These are phyloP conservation scores for Neogobius melanostomus DNA, from an alignment of 2,113 vertebrate genomes.

Conservation along the genomic window DNA sequence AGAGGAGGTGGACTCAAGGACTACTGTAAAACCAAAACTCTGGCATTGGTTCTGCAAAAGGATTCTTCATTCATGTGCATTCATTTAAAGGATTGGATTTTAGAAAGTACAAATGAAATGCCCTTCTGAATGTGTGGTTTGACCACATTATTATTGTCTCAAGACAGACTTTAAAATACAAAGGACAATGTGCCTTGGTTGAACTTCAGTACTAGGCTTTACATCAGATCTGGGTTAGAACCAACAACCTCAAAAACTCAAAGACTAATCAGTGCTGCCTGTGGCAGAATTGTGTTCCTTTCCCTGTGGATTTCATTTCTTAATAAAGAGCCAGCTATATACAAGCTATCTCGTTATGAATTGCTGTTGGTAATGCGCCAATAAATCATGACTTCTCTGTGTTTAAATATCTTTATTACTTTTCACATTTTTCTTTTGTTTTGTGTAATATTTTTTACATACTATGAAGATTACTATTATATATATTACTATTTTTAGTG, in stretches of 20 bases:
- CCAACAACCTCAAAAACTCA: slow-evolving; percentile 32
- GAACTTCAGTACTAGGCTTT: slow-evolving; percentile 26
- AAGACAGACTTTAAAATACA: slow-evolving; percentile 36
- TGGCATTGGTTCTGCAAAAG: slow-evolving; percentile 31
- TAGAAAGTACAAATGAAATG: slow-evolving; percentile 21
- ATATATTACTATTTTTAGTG: too few species aligned
- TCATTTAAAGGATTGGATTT: slow-evolving; percentile 13
- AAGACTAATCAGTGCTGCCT: slow-evolving; percentile 47
- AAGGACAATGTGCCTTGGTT: slow-evolving; percentile 50
- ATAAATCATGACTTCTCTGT: slow-evolving; percentile 57
- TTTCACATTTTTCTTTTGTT: background rate
- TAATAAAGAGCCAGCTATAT: slow-evolving; percentile 64
- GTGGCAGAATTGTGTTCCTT: slow-evolving; percentile 53
- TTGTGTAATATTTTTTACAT: background rate
- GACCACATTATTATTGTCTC: slow-evolving; percentile 23
- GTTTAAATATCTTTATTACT: background rate
- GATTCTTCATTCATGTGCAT: slow-evolving; percentile 46
- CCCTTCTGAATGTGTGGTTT: slow-evolving; percentile 23
- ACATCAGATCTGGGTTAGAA: slow-evolving; percentile 22
- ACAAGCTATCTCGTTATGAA: slow-evolving; percentile 45
- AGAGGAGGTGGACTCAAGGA: slow-evolving; percentile 31
- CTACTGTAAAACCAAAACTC: slow-evolving; percentile 15
- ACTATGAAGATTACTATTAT: too few species aligned
- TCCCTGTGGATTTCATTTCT: slow-evolving; percentile 76
- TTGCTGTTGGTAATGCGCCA: slow-evolving; percentile 46